Base-by-base conservation (phyloP, 2,888 invertebrate genomes). In the Andrena hattorfiana region DNA sequence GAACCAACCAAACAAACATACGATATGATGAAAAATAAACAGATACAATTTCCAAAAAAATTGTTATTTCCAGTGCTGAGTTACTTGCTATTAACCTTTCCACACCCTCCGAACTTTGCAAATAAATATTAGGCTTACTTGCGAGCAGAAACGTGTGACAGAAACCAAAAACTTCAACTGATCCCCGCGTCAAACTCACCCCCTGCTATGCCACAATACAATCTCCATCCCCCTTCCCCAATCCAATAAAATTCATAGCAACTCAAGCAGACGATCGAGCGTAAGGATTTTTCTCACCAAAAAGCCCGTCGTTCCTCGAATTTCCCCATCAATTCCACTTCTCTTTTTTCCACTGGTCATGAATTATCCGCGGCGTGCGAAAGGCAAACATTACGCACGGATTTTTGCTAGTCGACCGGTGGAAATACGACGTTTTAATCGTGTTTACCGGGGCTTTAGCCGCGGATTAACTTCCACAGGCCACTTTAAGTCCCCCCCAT, bases 361-460 rank as follows among this genome's bases (percentile, higher is more conserved):
- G 77, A 81, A 83, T 79, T 74, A 85, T 70, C 67, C 69, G 59
- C 59, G 72, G 64, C 81, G 88, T 88, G 88, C 81, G 88, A 88
- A 88, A 83, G 62, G 75, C 74, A 88, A 88, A 88, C 85, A 88
- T 28, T 8, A 28, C 3, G 28, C 5, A 10, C 5, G 13, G 72
- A 76, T 85, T 89, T 89, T 87, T 87, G 70, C 77, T 76, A 70
- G 68, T 69, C 60, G 20, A n/a, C 66, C 8, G 48, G 63, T 67
- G 70, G 72, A 68, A 64, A 81, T 73, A 85, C 87, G 85, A 87
- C 86, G 89, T 91, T 92, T 90, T 91, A 92, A 93, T 92, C 92
- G 90, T 93, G 92, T 94, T 94, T 94, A 90, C 92, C 89, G 86
- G 87, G 70, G 89, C 83, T 89, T 92, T 92, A 92, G 88, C 90